phyloP scores from a whole-genome alignment of 2,797 vertebrate genomes.

The Hirundo rustica region DNA sequence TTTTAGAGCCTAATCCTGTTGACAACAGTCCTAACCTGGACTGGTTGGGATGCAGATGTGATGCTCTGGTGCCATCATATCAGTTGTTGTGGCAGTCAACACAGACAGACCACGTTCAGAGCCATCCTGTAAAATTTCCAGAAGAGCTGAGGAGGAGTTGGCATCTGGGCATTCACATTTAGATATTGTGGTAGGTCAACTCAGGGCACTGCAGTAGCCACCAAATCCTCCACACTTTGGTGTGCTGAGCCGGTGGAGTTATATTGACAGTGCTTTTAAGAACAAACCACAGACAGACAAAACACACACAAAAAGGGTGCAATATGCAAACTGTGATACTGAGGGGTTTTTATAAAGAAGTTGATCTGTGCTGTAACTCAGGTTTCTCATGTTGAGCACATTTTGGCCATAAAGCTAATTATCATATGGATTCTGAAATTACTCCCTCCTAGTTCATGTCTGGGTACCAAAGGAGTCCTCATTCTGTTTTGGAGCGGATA shows the following conservation, averaged over 20 bases:
- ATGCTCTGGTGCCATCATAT: neutral
- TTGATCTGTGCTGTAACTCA: neutral
- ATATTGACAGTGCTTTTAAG: neutral
- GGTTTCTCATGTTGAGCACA: conserved; percentile 66
- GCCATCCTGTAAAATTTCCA: neutral
- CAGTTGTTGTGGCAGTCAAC: neutral
- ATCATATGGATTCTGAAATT: conserved; percentile 69
- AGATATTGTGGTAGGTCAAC: neutral
- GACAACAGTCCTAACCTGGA: neutral
- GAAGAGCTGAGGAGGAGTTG: neutral
- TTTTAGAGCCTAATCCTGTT: neutral
- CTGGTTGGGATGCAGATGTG: neutral
- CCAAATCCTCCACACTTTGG: neutral
- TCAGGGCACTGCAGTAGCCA: neutral
- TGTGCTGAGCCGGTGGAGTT: neutral
- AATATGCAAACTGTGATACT: neutral
- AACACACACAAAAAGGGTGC: neutral
- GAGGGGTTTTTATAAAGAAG: neutral
- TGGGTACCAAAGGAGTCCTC: conserved; percentile 67
- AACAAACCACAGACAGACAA: neutral
- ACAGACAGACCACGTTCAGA: neutral
- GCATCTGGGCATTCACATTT: neutral
- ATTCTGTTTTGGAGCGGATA: conserved; percentile 80
- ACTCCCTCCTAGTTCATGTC: conserved; percentile 61
- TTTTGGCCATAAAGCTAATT: conserved; percentile 75